Evolutionary conservation across 2,888 invertebrate genomes (phyloP).

Genomic region (Cremastinae sp.): DNA sequence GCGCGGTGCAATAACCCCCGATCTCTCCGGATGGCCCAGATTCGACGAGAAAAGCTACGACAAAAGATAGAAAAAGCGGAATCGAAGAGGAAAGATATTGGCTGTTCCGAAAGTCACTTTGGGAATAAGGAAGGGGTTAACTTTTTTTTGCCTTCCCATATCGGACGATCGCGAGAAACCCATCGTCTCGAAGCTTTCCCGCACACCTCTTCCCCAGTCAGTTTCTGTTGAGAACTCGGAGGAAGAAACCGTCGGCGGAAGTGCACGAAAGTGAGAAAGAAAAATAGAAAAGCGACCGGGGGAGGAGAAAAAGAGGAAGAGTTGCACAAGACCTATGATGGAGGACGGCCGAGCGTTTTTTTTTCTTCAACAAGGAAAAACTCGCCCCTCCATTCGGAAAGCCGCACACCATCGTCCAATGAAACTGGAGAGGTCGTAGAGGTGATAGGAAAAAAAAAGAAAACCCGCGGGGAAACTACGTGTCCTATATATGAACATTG

Average conservation of each 20-base stretch:
- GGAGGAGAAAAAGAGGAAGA: background rate
- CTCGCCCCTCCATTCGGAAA: slow-evolving; percentile 14
- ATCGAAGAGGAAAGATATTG: slow-evolving; percentile 70
- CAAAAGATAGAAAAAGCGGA: slow-evolving; percentile 51
- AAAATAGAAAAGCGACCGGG: background rate
- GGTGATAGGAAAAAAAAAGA: slow-evolving; percentile 42
- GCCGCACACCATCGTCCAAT: slow-evolving; percentile 48
- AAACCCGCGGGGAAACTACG: too few species aligned
- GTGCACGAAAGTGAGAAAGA: background rate
- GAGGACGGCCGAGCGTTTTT: slow-evolving; percentile 24
- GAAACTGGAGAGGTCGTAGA: slow-evolving; percentile 26
- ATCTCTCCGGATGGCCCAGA: slow-evolving; percentile 63
- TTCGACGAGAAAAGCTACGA: too few species aligned
- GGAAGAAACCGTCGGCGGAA: slow-evolving; percentile 21
- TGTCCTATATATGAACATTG: slow-evolving; percentile 39
- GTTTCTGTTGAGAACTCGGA: slow-evolving; percentile 35
- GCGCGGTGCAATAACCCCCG: slow-evolving; percentile 66
- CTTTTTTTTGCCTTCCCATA: slow-evolving; percentile 49
- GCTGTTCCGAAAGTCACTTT: slow-evolving; percentile 64
- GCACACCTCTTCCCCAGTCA: slow-evolving; percentile 30
- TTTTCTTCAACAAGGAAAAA: slow-evolving; percentile 22
- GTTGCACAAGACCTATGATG: slow-evolving; percentile 9
- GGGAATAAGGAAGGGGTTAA: slow-evolving; percentile 21
- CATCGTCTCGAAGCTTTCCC: slow-evolving; percentile 21
- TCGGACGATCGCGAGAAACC: slow-evolving; percentile 32